phyloP scores from a whole-genome alignment of 2,888 invertebrate genomes.

The Parapristionchus giblindavisi region DNA sequence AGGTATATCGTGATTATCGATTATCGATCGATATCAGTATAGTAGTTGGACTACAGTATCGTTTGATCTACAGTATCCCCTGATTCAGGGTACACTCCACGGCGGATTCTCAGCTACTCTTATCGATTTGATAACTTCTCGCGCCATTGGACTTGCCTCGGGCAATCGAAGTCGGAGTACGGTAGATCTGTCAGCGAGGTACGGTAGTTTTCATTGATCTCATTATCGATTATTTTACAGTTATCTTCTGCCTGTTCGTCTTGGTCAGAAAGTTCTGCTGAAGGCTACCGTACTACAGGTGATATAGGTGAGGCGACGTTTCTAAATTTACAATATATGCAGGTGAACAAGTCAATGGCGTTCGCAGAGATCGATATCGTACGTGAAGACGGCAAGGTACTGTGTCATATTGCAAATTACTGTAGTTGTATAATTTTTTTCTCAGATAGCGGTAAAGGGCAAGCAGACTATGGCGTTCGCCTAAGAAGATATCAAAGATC shows the following conservation, averaged over 20 bases:
- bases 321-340: not conserved
- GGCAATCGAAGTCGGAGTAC: conserved; percentile 58
- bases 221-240: conserved; percentile 46
- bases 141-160: conserved; percentile 56
- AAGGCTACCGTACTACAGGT: conserved; percentile 61
- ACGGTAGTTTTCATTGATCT: not conserved
- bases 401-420: not conserved
- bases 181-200: conserved; percentile 63
- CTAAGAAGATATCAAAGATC: not conserved
- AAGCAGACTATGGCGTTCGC: conserved; percentile 39
- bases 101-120: conserved; percentile 64
- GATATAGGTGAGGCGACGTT: not conserved
- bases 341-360: conserved; percentile 58
- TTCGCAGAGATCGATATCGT: conserved; percentile 65
- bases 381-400: conserved; percentile 58
- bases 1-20: conserved; percentile 42
- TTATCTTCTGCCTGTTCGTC: conserved; percentile 61
- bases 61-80: too few species aligned
- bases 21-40: not conserved
- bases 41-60: not conserved
- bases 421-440: not conserved
- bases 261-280: conserved; percentile 60
- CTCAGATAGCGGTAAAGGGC: conserved; percentile 37
- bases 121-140: conserved; percentile 63
- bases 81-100: conserved; percentile 59